phyloP scores from a whole-genome alignment of 2,113 vertebrate species.

The Noturus placidus region DNA sequence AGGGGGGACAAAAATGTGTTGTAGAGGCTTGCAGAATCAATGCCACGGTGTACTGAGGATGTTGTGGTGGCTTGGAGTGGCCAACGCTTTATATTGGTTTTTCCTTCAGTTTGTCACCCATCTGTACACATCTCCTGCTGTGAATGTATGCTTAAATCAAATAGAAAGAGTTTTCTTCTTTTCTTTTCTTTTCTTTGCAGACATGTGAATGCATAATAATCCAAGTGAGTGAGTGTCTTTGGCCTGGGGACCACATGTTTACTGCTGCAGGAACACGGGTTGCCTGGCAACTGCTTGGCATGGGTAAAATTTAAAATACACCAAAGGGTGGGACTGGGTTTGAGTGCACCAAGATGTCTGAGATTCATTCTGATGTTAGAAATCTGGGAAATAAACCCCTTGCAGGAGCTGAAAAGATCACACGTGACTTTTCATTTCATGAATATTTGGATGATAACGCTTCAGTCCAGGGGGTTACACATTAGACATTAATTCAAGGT shows the following conservation, averaged over 20 bases:
- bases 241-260: slow-evolving; percentile 49
- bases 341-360: slow-evolving; percentile 19
- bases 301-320: slow-evolving; percentile 40
- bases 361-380: background rate
- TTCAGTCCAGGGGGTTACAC: background rate
- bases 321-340: slow-evolving; percentile 22
- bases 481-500: background rate
- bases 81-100: background rate
- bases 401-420: slow-evolving; percentile 1
- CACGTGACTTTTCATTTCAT: background rate
- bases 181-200: slow-evolving; percentile 25
- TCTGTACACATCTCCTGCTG: background rate
- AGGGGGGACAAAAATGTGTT: too few relatives aligned
- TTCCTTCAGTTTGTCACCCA: background rate
- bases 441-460: background rate
- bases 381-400: slow-evolving; percentile 12
- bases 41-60: background rate
- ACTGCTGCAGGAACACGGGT: slow-evolving; percentile 35
- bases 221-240: slow-evolving; percentile 35
- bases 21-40: background rate
- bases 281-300: slow-evolving; percentile 52
- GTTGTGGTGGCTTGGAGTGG: background rate
- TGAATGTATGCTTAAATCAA: background rate
- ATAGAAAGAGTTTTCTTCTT: background rate
- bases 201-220: slow-evolving; percentile 43